Evolutionary conservation across 2,888 invertebrate species (phyloP), one percentile per base, ranked within the genome.

Genomic region (Priocnemis perturbator): DNA sequence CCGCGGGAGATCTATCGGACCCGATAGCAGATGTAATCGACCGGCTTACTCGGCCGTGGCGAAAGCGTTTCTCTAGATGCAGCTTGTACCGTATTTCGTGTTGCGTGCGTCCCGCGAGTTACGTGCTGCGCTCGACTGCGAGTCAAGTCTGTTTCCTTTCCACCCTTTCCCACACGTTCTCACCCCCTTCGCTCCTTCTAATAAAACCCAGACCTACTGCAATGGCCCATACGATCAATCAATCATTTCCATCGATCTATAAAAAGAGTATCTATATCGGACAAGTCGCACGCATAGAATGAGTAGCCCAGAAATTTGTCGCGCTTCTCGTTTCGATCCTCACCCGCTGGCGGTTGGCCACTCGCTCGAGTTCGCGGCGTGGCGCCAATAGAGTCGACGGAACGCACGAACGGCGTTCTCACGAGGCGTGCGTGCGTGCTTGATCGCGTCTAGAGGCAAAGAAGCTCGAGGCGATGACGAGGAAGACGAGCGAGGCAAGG

Each of bases 401-500:
- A 74, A 73, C 78, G 81, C 78, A 79, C 76, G 78, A 73, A 77
- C 73, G 71, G 72, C 72, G 81, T 82, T 82, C 82, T 82, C 82
- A 82, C 83, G 82, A 73, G 71, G 60, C 80, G 73, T 78, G 15
- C 52, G 44, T 69, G 70, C 58, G 52, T 37, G 64, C 61, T 37
- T 69, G 65, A 55, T 48, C 37, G 52, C 64, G 45, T 56, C 66
- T 58, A 52, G 60, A 59, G 45, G 37, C 45, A 44, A 60, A 26
- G 47, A 60, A 60, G 59, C 47, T 60, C 26, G 37, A 11, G 37
- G 11, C 37, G 37, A 37, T 37, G 37, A 3, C 58, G 58, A 30
- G 44, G 20, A n/a, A n/a, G 58, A 17, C 4, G 4, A 17, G 21
- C 19, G 58, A n/a, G 57, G 61, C 20, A 45, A 30, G 68, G 53